Conservation (phyloP, 2,888 invertebrate species). For the Pristionchus entomophagus region DNA sequence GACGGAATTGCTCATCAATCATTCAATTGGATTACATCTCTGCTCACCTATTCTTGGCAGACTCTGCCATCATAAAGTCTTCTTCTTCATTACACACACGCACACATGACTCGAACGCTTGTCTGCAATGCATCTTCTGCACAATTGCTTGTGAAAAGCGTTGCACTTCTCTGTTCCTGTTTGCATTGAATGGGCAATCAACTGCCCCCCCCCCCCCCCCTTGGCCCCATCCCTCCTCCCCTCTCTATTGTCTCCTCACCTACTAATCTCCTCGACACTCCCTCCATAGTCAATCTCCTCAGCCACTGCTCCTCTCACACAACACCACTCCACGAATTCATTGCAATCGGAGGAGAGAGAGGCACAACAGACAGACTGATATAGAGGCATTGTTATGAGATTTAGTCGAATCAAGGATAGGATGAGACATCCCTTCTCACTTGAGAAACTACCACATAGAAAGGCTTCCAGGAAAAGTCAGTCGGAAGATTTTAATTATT, state of each 20-base stretch:
- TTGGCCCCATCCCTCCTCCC: background rate
- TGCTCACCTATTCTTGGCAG: conserved; percentile 54
- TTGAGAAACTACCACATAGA: no score
- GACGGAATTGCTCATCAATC: background rate
- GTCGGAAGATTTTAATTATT: no score
- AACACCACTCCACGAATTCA: conserved; percentile 70
- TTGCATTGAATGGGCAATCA: no score
- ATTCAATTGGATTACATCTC: background rate
- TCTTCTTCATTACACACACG: conserved; percentile 41
- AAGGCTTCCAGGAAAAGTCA: no score
- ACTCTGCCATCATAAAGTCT: conserved; percentile 55
- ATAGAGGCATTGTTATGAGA: background rate
- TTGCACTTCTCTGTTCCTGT: no score
- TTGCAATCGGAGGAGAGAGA: conserved; percentile 64
- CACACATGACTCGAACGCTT: conserved; percentile 47
- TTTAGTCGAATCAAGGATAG: background rate
- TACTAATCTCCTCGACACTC: conserved; percentile 51
- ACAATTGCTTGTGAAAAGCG: no score
- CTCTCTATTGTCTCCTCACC: conserved; percentile 21
- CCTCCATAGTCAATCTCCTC: conserved; percentile 36
- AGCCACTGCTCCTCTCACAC: conserved; percentile 58
- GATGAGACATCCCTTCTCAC: no score
- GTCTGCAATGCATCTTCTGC: conserved; percentile 44
- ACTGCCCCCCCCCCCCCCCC: no score
- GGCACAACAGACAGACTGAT: conserved; percentile 31